Evolutionary conservation across 2,113 vertebrate genomes (phyloP).

Genomic region (Dolichotis patagonum): DNA sequence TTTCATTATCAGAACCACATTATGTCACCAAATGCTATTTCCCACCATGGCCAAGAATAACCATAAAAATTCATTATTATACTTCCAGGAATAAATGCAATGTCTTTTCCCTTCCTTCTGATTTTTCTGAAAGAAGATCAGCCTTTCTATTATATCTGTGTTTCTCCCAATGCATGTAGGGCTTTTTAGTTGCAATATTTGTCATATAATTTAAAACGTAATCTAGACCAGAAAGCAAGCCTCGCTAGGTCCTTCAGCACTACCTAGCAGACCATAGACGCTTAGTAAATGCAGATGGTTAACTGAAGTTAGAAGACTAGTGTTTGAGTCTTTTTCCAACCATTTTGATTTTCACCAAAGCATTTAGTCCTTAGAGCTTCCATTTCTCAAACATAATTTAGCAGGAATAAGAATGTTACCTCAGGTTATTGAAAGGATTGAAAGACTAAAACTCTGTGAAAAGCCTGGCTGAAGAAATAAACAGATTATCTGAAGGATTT

Average conservation of each 20-base stretch:
- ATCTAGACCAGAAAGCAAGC: not conserved
- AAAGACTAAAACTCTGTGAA: conserved; percentile 21
- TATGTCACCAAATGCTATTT: not conserved
- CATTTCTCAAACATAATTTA: not conserved
- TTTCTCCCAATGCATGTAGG: not conserved
- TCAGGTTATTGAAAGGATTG: not conserved
- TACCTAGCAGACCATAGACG: not conserved
- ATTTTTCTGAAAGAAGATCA: conserved; percentile 11
- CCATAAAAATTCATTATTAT: not conserved
- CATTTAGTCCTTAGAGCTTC: conserved; percentile 5
- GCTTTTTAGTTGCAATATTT: not conserved
- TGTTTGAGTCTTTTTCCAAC: not conserved
- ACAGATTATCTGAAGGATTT: conserved; percentile 37
- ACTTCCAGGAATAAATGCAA: not conserved
- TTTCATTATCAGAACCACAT: not conserved
- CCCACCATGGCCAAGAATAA: not conserved
- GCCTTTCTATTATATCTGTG: not conserved
- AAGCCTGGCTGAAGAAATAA: conserved; percentile 31
- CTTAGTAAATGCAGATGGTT: not conserved
- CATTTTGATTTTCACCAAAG: conserved; percentile 17
- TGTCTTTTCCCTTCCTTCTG: not conserved
- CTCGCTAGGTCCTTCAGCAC: not conserved
- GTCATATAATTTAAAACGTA: not conserved
- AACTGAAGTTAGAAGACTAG: not conserved
- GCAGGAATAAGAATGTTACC: conserved; percentile 4